Evolutionary conservation across 2,888 invertebrate genomes (phyloP).

Genomic region (Himalopsyche kuldschensis): DNA sequence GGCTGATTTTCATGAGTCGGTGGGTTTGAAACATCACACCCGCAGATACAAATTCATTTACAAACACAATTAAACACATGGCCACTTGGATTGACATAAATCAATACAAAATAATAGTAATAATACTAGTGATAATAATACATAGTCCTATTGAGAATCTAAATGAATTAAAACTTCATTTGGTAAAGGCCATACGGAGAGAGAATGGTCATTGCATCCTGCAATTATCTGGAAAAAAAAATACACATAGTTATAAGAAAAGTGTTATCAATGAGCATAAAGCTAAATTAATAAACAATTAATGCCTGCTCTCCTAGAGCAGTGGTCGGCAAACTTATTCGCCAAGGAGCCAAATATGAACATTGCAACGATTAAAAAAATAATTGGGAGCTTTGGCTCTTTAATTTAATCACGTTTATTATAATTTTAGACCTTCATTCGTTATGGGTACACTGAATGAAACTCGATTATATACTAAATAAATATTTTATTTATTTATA

Average conservation of each 20-base stretch:
- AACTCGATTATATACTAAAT: too few relatives aligned
- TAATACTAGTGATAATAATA: not conserved
- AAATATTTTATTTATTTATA: too few relatives aligned
- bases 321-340: too few relatives aligned
- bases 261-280: not conserved
- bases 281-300: not conserved
- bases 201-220: constrained; percentile 68
- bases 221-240: constrained; percentile 64
- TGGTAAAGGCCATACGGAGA: constrained; percentile 69
- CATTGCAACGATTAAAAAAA: too few relatives aligned
- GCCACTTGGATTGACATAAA: not conserved
- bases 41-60: not conserved
- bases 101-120: not conserved
- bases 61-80: not conserved
- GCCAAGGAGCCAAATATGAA: too few relatives aligned
- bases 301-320: too few relatives aligned
- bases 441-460: too few relatives aligned
- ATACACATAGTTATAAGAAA: constrained; percentile 1
- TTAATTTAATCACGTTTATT: too few relatives aligned
- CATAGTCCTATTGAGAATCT: constrained; percentile 9
- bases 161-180: constrained; percentile 40
- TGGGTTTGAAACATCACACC: not conserved
- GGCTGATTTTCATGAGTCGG: too few relatives aligned
- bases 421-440: too few relatives aligned
- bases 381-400: too few relatives aligned